These are phyloP conservation scores for Pseudopodoces humilis DNA, from an alignment of 2,113 vertebrate genomes.

Conservation along the genomic window DNA sequence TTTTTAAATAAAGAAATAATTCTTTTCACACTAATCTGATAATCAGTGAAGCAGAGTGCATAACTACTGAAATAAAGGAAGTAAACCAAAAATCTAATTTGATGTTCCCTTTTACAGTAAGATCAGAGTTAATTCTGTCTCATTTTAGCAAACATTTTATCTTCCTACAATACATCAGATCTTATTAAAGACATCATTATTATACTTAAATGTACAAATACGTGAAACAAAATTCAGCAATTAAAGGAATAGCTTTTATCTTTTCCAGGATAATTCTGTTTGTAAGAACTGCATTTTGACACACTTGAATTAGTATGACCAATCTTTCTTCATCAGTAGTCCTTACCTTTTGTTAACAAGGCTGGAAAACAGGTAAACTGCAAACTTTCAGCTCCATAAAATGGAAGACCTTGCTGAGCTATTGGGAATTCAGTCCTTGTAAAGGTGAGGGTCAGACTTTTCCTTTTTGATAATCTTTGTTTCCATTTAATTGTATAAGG, in stretches of 20 bases:
- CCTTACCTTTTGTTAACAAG: background rate
- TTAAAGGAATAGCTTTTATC: background rate
- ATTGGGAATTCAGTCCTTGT: background rate
- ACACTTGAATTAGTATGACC: background rate
- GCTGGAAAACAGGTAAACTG: background rate
- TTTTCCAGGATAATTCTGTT: background rate
- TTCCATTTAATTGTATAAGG: background rate
- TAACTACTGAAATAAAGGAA: background rate
- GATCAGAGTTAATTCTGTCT: background rate
- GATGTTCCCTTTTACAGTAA: background rate
- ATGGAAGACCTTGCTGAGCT: background rate
- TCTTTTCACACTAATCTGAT: slow-evolving; percentile 10
- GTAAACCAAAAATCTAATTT: slow-evolving; percentile 13
- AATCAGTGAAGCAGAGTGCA: background rate
- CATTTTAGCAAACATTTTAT: slow-evolving; percentile 5
- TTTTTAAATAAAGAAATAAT: background rate
- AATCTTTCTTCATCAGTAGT: background rate
- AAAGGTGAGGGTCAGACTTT: background rate
- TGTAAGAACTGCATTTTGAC: background rate
- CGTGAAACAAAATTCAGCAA: background rate
- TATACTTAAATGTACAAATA: background rate
- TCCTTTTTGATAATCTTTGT: background rate
- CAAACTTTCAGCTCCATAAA: background rate
- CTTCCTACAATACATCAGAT: background rate
- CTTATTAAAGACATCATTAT: background rate